These are phyloP conservation scores for Tinea semifulvella DNA, from an alignment of 2,888 invertebrate genomes.

Conservation along the genomic window DNA sequence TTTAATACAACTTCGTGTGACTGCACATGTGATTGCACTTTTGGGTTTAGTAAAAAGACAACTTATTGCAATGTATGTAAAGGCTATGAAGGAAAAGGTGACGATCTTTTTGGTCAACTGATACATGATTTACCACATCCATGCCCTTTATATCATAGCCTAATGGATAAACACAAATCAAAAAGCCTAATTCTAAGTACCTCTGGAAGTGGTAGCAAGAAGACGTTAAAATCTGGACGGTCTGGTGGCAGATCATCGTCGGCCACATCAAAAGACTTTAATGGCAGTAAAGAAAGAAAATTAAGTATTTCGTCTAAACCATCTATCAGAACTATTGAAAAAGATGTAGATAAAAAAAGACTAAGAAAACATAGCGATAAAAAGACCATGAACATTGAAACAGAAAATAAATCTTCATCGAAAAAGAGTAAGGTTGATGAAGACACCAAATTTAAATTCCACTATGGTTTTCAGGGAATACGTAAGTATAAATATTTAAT, in stretches of 20 bases:
- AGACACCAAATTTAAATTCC: constrained; percentile 50
- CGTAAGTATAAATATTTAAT: constrained; percentile 37
- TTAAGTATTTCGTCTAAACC: neutral
- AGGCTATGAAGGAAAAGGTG: constrained; percentile 44
- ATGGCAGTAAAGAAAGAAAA: neutral
- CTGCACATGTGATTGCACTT: constrained; percentile 50
- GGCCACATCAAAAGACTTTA: neutral
- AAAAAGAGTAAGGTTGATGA: constrained; percentile 39
- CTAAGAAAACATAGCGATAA: constrained; percentile 7
- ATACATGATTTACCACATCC: constrained; percentile 34
- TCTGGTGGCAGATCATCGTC: constrained; percentile 15
- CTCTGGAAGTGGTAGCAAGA: constrained; percentile 39
- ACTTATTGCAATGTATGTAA: constrained; percentile 49
- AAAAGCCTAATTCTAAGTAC: constrained; percentile 28
- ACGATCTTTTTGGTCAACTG: constrained; percentile 29
- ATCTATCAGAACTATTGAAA: neutral
- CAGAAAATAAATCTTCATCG: too few relatives aligned
- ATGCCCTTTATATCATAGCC: constrained; percentile 50
- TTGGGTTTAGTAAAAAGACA: constrained; percentile 45
- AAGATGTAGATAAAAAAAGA: constrained; percentile 6
- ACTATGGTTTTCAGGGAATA: constrained; percentile 59
- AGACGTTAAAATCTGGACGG: constrained; percentile 27
- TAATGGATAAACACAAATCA: constrained; percentile 37
- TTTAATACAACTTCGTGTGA: constrained; percentile 37
- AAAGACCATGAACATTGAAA: neutral